phyloP scores from a whole-genome alignment of 30 jellyfish, hydroid and myxozoan species.

The Rhopilema esculentum region DNA sequence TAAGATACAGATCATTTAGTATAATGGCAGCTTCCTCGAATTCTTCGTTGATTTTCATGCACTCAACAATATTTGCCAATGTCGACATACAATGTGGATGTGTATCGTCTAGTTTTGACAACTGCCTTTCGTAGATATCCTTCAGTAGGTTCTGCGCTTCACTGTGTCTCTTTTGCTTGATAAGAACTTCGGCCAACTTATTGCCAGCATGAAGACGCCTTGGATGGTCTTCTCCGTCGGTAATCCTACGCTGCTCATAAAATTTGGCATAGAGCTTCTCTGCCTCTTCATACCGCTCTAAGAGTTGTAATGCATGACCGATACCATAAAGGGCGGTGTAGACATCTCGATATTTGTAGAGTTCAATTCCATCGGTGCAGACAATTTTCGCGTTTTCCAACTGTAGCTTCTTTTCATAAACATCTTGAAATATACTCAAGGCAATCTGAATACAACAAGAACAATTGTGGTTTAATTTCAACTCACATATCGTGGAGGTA shows the following conservation, averaged over 20 bases:
- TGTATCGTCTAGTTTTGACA: constrained; percentile 15
- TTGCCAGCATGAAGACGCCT: constrained; percentile 64
- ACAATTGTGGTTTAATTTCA: neutral
- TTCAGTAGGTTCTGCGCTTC: constrained; percentile 27
- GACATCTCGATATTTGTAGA: constrained; percentile 39
- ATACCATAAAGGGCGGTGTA: constrained; percentile 50
- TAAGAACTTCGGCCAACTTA: constrained; percentile 36
- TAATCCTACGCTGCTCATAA: constrained; percentile 31
- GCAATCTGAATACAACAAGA: neutral
- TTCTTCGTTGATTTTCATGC: neutral
- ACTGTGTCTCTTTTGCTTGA: neutral
- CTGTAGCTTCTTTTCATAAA: constrained; percentile 26
- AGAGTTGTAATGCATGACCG: constrained; percentile 55
- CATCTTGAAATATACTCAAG: constrained; percentile 37
- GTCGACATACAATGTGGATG: constrained; percentile 50
- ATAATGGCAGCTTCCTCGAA: constrained; percentile 29
- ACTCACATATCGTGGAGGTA: too few relatives aligned
- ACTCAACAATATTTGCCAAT: neutral
- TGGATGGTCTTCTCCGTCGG: constrained; percentile 57
- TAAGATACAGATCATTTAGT: constrained; percentile 19
- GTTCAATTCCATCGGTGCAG: neutral
- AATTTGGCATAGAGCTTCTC: constrained; percentile 28
- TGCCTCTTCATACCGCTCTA: constrained; percentile 35
- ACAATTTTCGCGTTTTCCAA: neutral
- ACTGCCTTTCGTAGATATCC: constrained; percentile 28